Percentiles rank a stretch among this genome's conserved stretches.
phyloP scores from a whole-genome alignment of 1,140 invertebrate genomes.

The Zaprionus tsacasi region DNA sequence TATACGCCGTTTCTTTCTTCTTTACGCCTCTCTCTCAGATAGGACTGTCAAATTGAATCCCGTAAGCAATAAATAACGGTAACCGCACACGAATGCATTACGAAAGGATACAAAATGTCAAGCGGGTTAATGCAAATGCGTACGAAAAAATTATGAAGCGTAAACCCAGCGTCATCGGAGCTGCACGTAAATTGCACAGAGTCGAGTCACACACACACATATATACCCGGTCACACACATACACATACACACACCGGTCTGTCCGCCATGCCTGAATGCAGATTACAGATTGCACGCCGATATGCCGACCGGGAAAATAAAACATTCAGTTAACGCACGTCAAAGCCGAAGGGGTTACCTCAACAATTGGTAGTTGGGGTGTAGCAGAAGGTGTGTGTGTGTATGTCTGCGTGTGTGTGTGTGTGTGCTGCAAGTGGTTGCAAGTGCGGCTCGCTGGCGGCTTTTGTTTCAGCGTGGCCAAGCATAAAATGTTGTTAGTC shows the following conservation, averaged over 20 bases:
- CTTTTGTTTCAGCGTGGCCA: slow-evolving; percentile 53
- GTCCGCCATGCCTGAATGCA: slow-evolving; percentile 64
- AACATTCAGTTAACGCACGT: slow-evolving; percentile 49
- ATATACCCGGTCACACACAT: background rate
- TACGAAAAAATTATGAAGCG: slow-evolving; percentile 62
- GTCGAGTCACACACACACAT: slow-evolving; percentile 17
- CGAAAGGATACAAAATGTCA: slow-evolving; percentile 37
- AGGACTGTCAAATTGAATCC: slow-evolving; percentile 32
- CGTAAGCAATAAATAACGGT: slow-evolving; percentile 54
- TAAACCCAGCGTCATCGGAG: slow-evolving; percentile 44
- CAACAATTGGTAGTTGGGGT: background rate
- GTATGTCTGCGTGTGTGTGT: too few species aligned
- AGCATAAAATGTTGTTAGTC: slow-evolving; percentile 55
- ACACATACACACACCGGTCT: background rate
- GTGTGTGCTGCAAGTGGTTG: slow-evolving; percentile 4
- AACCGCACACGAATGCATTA: slow-evolving; percentile 24
- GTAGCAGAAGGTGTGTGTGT: slow-evolving; percentile 13
- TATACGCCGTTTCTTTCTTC: background rate
- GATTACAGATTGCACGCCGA: slow-evolving; percentile 67
- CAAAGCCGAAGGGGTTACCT: slow-evolving; percentile 36
- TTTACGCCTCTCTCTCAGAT: background rate
- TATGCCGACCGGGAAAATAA: slow-evolving; percentile 48
- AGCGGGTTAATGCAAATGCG: slow-evolving; percentile 57
- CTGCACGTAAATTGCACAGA: slow-evolving; percentile 56
- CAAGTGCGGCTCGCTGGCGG: slow-evolving; percentile 11